phyloP scores from a whole-genome alignment of 2,888 invertebrate genomes.

The Busseola fusca region DNA sequence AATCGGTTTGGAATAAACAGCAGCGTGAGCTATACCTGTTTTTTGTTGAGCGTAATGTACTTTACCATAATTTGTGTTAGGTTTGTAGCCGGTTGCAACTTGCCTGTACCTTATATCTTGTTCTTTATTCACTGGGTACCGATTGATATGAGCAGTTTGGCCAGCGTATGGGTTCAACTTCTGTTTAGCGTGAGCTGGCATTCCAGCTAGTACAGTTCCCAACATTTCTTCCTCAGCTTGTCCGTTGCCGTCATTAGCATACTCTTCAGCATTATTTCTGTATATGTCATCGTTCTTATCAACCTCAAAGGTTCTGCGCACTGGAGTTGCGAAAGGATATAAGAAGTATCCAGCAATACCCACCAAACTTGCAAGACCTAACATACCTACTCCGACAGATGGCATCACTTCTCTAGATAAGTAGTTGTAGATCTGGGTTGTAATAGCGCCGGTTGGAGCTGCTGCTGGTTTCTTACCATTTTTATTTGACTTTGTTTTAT shows the following conservation, averaged over 20 bases:
- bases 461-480: constrained; percentile 77
- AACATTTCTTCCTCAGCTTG: constrained; percentile 94
- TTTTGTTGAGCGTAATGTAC: constrained; percentile 85
- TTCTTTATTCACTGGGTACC: constrained; percentile 82
- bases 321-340: constrained; percentile 92
- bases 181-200: constrained; percentile 88
- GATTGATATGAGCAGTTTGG: constrained; percentile 80
- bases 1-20: constrained; percentile 81
- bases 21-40: constrained; percentile 85
- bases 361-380: constrained; percentile 92
- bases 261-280: constrained; percentile 91
- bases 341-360: constrained; percentile 93
- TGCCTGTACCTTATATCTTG: constrained; percentile 86
- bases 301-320: constrained; percentile 91
- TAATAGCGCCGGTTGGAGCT: constrained; percentile 88
- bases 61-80: constrained; percentile 74
- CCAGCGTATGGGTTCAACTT: constrained; percentile 84
- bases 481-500: constrained; percentile 87
- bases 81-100: constrained; percentile 80
- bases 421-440: constrained; percentile 93
- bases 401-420: constrained; percentile 94
- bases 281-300: constrained; percentile 91
- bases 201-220: constrained; percentile 92
- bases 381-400: constrained; percentile 93
- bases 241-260: constrained; percentile 90